Base-by-base conservation (phyloP, 1,140 invertebrate genomes). In the Drosophila lacteicornis region DNA sequence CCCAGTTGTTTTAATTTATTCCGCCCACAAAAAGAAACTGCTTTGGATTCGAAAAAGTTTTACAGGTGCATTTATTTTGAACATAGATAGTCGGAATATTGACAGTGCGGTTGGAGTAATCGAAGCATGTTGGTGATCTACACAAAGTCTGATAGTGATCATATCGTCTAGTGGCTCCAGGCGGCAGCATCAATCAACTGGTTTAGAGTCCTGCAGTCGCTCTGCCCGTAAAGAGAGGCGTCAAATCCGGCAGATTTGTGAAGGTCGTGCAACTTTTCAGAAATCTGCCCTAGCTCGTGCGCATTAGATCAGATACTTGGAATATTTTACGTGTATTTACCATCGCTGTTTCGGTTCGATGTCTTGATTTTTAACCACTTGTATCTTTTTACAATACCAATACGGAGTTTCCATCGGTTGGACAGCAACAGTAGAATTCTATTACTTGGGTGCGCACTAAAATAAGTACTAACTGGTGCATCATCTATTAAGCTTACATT, bases 251-350 rank as follows among this genome's bases (percentile, higher is more conserved):
- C 82, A 85, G 66, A 86, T 86, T 86, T 86, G 51, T 80, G 61
- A 84, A 58, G 63, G 55, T 36, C n/a, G 12, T 33, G 51, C 13
- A 40, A 38, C 43, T 45, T 55, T 84, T 80, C 51, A 75, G 42
- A 84, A 84, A 80, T 84, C 57, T 84, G 77, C 82, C 74, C 25
- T 79, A 53, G 68, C 50, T 70, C 38, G 47, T 78, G 63, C 45
- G 65, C 49, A 59, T 68, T 69, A 38, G 53, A 43, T 70, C 27
- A 46, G 63, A 78, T 80, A 78, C 80, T 83, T 80, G 57, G 47
- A 86, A 86, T 86, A 87, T 87, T 90, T 90, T 90, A 90, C 85
- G 85, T 90, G 85, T 90, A 90, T 90, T 85, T 90, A 76, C 85
- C 85, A 90, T 90, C 85, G 86, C 82, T 90, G 85, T 85, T 90